These are phyloP conservation scores for Ctenosaura bakeri DNA, from an alignment of 2,797 vertebrate species.

Conservation along the genomic window DNA sequence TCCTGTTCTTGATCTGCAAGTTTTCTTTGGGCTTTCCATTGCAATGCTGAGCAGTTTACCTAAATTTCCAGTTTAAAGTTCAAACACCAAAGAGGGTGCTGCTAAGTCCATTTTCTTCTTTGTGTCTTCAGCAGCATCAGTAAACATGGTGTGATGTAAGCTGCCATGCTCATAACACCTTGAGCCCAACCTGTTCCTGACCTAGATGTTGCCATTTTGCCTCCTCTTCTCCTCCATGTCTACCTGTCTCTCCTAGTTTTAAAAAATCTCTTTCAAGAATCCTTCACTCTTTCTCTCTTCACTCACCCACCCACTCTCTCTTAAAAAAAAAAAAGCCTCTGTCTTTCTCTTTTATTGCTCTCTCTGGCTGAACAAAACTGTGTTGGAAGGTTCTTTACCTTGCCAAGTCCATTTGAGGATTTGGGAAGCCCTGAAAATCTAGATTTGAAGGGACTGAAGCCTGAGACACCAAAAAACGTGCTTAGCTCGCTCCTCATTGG, in stretches of 20 bases:
- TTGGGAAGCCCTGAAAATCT: background rate
- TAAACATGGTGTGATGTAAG: background rate
- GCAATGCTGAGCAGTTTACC: background rate
- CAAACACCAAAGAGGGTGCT: background rate
- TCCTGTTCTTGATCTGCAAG: too few relatives aligned
- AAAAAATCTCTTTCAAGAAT: background rate
- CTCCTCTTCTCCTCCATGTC: background rate
- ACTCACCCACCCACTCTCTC: background rate
- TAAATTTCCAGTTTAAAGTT: background rate
- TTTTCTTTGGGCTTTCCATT: background rate
- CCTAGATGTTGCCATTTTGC: background rate
- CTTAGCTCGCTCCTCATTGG: background rate
- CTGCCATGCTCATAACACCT: background rate
- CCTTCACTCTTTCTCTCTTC: background rate
- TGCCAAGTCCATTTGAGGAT: background rate
- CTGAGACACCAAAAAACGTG: background rate
- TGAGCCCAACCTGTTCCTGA: background rate
- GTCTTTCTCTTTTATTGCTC: background rate
- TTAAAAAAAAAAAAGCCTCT: background rate
- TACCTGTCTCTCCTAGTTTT: background rate
- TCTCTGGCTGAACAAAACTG: background rate
- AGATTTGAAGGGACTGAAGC: background rate
- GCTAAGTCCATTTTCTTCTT: background rate
- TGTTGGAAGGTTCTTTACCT: background rate
- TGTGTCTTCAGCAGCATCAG: background rate